Base-by-base conservation (phyloP, 2,888 invertebrate genomes). In the Eristalis intricaria region DNA sequence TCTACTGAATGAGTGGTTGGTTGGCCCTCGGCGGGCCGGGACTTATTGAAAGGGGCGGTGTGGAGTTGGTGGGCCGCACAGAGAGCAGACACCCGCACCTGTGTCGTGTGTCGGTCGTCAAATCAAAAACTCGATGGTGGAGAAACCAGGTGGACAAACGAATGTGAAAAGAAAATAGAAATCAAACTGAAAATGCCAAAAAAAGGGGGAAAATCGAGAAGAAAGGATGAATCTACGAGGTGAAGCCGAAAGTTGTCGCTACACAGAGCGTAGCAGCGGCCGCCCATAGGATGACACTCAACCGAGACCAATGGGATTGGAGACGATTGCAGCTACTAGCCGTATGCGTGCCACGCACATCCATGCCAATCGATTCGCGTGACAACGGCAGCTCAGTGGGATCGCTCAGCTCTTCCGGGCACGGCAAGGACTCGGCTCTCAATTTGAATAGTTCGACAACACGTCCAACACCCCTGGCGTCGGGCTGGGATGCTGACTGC, bases 341-440 rank as follows among this genome's bases (percentile, higher is more conserved):
- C n/a, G 88, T 74, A 74, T 82, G 88, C 78, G 89, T 88, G 50
- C 91, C 92, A 88, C 92, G 92, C 80, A 92, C 91, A 89, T 92
- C 92, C 92, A 92, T 92, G 61, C 90, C 89, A 88, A 90, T 90
- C 23, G 93, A 91, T 89, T 93, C 95, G 78, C 95, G 94, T 89
- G 95, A 95, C 50, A 95, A 93, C 5, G 95, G 95, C 90, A 95
- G 93, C 63, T 95, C 95, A 23, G 95, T 95, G 65, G 95, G 95
- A 90, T 94, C 95, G 90, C 94, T 95, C n/a, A 94, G 92, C 71
- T 94, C 94, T 86, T 94, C 94, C 74, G 95, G 95, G 90, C 95
- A 95, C 23, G 95, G 95, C 76, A 95, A 91, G 74, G 94, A 92
- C 89, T 95, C 94, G 3, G 94, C 93, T 1, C 94, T 94, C 79